Percentiles rank a stretch among this genome's conserved stretches.
These are phyloP conservation scores for Columbina picui DNA, from an alignment of 2,113 vertebrate species.

Conservation along the genomic window DNA sequence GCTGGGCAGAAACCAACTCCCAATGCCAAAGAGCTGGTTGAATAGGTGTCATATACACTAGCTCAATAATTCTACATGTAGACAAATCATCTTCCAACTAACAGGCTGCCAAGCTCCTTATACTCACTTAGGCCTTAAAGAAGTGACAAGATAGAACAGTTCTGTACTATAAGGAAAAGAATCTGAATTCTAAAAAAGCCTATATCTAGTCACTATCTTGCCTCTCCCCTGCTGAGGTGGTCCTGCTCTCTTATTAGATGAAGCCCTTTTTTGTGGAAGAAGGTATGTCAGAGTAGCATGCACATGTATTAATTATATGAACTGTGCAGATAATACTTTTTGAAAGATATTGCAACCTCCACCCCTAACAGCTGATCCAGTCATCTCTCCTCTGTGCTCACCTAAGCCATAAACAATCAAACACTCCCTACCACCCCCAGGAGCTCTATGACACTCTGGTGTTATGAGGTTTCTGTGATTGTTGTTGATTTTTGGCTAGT, in stretches of 20 bases:
- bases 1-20: background rate
- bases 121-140: background rate
- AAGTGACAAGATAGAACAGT: background rate
- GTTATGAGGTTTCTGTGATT: rapidly evolving
- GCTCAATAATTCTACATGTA: background rate
- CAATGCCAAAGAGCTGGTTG: background rate
- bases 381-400: background rate
- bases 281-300: rapidly evolving
- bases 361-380: background rate
- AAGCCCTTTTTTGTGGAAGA: background rate
- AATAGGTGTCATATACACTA: background rate
- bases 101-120: background rate
- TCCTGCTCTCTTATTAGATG: background rate
- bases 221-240: background rate
- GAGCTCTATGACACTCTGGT: background rate
- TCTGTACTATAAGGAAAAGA: background rate
- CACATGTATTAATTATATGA: background rate
- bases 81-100: background rate
- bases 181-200: background rate
- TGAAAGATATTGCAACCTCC: background rate
- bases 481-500: rapidly evolving
- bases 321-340: background rate
- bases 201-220: background rate
- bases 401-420: background rate
- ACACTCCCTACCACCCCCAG: background rate